These are phyloP conservation scores for Drosophila emarginata DNA, from an alignment of 2,888 invertebrate species.

Conservation along the genomic window DNA sequence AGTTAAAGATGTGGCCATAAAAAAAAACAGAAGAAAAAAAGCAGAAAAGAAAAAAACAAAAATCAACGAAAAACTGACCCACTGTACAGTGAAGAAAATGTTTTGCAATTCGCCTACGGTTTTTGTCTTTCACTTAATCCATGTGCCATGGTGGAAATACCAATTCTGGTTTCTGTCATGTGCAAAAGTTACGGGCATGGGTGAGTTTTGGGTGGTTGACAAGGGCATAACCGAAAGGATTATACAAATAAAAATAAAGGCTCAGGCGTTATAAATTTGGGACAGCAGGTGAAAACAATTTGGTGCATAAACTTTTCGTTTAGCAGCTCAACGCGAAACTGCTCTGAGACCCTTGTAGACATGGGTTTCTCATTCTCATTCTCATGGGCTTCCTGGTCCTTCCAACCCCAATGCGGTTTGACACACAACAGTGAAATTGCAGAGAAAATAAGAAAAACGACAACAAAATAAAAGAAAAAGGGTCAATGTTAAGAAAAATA, in stretches of 20 bases:
- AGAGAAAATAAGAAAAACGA: slow-evolving; percentile 22
- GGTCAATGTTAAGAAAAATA: too few species aligned
- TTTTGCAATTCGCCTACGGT: slow-evolving; percentile 40
- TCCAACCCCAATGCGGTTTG: slow-evolving; percentile 63
- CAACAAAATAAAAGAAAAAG: slow-evolving; percentile 10
- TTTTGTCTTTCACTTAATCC: slow-evolving; percentile 74
- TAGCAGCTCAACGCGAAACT: slow-evolving; percentile 57
- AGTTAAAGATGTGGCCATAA: slow-evolving; percentile 55
- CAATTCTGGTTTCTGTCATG: slow-evolving; percentile 74
- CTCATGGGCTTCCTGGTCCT: slow-evolving; percentile 28
- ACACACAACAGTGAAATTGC: slow-evolving; percentile 54
- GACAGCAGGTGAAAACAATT: slow-evolving; percentile 78
- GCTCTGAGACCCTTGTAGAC: slow-evolving; percentile 38
- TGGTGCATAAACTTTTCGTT: slow-evolving; percentile 76
- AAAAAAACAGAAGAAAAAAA: slow-evolving; percentile 17
- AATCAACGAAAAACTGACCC: slow-evolving; percentile 30
- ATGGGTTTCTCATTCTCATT: slow-evolving; percentile 37
- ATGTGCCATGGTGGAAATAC: slow-evolving; percentile 69
- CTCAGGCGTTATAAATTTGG: slow-evolving; percentile 67
- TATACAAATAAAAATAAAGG: slow-evolving; percentile 76
- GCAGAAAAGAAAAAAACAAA: not conserved
- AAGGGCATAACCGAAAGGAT: slow-evolving; percentile 65
- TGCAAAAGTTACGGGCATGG: slow-evolving; percentile 54
- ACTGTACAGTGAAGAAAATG: slow-evolving; percentile 48
- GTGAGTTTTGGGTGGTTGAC: slow-evolving; percentile 25